Conservation (phyloP, 1,140 invertebrate genomes). For the Musca vetustissima region DNA sequence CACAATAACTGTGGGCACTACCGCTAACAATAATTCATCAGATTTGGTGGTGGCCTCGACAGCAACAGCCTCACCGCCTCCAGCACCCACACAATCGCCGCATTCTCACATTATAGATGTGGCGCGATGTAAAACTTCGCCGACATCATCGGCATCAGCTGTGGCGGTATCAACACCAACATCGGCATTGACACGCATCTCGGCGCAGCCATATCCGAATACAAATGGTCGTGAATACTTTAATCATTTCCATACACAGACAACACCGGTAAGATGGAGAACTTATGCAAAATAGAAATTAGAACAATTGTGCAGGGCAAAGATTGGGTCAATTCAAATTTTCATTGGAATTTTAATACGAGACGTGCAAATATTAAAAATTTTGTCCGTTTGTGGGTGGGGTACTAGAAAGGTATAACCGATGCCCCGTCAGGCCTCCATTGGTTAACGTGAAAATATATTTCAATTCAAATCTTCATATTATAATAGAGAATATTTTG, state of each 20-base stretch:
- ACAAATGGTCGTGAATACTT: slow-evolving; percentile 63
- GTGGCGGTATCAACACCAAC: slow-evolving; percentile 35
- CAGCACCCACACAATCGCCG: slow-evolving; percentile 44
- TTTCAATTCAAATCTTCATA: too few relatives aligned
- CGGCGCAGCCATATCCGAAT: slow-evolving; percentile 41
- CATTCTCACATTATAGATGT: slow-evolving; percentile 37
- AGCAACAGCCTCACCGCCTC: slow-evolving; percentile 35
- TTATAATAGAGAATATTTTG: too few relatives aligned
- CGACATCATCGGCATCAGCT: slow-evolving; percentile 11
- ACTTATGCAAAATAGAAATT: too few relatives aligned
- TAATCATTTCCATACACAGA: slow-evolving; percentile 87
- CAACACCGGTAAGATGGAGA: slow-evolving; percentile 73
- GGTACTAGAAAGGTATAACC: too few relatives aligned
- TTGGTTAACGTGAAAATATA: too few relatives aligned
- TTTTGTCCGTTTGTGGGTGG: too few relatives aligned
- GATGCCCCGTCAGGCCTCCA: too few relatives aligned
- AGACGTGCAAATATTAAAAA: too few relatives aligned
- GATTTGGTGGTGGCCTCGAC: slow-evolving; percentile 37
- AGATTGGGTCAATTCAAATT: too few relatives aligned
- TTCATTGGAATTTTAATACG: too few relatives aligned
- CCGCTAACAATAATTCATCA: slow-evolving; percentile 10
- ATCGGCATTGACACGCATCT: slow-evolving; percentile 35
- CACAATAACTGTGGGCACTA: slow-evolving; percentile 15
- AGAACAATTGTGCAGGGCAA: too few relatives aligned
- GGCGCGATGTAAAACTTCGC: slow-evolving; percentile 28